Base-by-base conservation (phyloP, 2,797 vertebrate genomes). In the Oryzias dopingdopingensis region DNA sequence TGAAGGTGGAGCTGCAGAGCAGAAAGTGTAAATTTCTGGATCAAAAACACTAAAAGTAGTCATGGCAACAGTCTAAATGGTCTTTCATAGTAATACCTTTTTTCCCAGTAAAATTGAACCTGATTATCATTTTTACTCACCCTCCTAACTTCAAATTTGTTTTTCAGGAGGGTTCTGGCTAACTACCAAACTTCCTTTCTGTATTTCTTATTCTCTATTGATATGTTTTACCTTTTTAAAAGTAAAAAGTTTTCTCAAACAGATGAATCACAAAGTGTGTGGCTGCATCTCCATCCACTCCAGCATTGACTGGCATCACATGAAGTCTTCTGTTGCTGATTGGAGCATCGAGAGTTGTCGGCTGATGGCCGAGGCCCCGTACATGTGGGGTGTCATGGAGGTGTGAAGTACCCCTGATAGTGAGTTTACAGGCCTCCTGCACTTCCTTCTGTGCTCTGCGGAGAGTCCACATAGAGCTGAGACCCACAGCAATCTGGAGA, bases 11-110 rank as follows among this genome's bases (percentile, higher is more conserved):
- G 14, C 22, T 43, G 20, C 8, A 40, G 7, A 41, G 10, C 22
- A 22, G 51, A 52, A 61, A n/a, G 32, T 24, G 6, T 20, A 24
- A 54, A 57, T 18, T 46, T 42, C 50, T 54, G 14, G n/a, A 68
- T 52, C 37, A n/a, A 40, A 42, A 41, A 49, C 23, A 67, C 5
- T 60, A 42, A 50, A 42, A 45, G 47, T 20, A 40, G 29, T 40
- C 41, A 37, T 43, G 54, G 63, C 16, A 46, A n/a, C 24, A 32
- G 59, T 44, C 7, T 0, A 48, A 14, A 43, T 59, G 47, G 1
- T 57, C 51, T 61, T 48, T 68, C 29, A 48, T 53, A 62, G 59
- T 70, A 66, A 59, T 70, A 49, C 61, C 48, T 58, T 55, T 48
- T 62, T 65, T 43, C 32, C 22, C 46, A 51, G 26, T 37, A 55